Conservation (phyloP, 92 coral and sea anemone species). For the Plumapathes pennacea region DNA sequence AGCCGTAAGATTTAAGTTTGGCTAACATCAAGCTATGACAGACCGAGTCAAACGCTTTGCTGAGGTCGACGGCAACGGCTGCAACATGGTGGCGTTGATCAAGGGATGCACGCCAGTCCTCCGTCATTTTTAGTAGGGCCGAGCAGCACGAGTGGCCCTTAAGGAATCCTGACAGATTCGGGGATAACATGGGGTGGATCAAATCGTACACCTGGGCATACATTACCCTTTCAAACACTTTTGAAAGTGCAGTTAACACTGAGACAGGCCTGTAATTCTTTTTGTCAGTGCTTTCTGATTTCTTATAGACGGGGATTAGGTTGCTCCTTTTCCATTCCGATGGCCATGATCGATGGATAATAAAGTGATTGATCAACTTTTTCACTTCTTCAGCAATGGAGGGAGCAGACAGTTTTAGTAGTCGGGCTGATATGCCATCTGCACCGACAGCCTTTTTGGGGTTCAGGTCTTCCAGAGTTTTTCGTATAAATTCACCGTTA, state of each 20-base stretch:
- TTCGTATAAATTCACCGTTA: constrained; percentile 16
- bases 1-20: constrained; percentile 21
- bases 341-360: constrained; percentile 14
- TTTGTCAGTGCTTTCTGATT: constrained; percentile 19
- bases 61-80: constrained; percentile 23
- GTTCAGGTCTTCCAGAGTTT: constrained; percentile 8
- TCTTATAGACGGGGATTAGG: constrained; percentile 36
- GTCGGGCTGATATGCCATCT: neutral
- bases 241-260: constrained; percentile 12
- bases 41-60: constrained; percentile 27
- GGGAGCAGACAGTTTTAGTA: neutral
- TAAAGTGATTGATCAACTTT: constrained; percentile 10
- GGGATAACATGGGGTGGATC: constrained; percentile 11
- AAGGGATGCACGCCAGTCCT: constrained; percentile 14
- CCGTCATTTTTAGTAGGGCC: constrained; percentile 24
- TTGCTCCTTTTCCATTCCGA: constrained; percentile 32
- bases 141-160: constrained; percentile 35
- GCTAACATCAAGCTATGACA: constrained; percentile 17
- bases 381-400: neutral
- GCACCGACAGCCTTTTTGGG: constrained; percentile 28
- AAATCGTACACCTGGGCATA: too few relatives aligned
- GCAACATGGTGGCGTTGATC: constrained; percentile 8
- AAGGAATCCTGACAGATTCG: constrained; percentile 27
- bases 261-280: constrained; percentile 28
- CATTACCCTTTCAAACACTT: constrained; percentile 12